phyloP scores from a whole-genome alignment of 2,113 vertebrate genomes.

The Rhea pennata region DNA sequence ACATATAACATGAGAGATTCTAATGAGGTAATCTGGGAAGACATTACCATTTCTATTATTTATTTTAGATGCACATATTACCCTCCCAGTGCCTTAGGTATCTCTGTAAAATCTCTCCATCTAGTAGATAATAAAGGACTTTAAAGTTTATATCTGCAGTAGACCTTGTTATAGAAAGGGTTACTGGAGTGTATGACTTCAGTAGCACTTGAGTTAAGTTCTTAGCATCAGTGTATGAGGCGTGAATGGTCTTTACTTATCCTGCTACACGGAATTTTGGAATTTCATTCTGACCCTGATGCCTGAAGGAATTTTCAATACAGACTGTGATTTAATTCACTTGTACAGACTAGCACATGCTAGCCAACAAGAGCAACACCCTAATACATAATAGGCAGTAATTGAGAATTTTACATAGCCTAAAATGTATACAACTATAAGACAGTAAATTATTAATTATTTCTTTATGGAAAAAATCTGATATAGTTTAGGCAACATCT shows the following conservation, averaged over 20 bases:
- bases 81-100: not conserved
- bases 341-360: not conserved
- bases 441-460: not conserved
- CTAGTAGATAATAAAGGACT: not conserved
- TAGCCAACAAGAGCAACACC: not conserved
- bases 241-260: not conserved
- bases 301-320: not conserved
- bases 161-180: not conserved
- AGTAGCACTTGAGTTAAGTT: not conserved
- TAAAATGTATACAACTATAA: accelerated
- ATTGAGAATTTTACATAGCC: not conserved
- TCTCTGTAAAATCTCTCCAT: not conserved
- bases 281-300: not conserved
- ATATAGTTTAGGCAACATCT: not conserved
- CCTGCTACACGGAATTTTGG: not conserved
- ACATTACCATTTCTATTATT: not conserved
- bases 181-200: not conserved
- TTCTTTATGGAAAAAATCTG: not conserved
- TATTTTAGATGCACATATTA: not conserved
- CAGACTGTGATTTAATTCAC: not conserved
- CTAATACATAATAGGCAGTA: not conserved
- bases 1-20: not conserved
- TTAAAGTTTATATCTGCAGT: not conserved
- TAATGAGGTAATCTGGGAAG: not conserved
- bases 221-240: not conserved